A percentile compares a stretch with the other conserved stretches of the same genome.
phyloP scores from a whole-genome alignment of 2,113 vertebrate genomes.

The Sminthopsis crassicaudata region DNA sequence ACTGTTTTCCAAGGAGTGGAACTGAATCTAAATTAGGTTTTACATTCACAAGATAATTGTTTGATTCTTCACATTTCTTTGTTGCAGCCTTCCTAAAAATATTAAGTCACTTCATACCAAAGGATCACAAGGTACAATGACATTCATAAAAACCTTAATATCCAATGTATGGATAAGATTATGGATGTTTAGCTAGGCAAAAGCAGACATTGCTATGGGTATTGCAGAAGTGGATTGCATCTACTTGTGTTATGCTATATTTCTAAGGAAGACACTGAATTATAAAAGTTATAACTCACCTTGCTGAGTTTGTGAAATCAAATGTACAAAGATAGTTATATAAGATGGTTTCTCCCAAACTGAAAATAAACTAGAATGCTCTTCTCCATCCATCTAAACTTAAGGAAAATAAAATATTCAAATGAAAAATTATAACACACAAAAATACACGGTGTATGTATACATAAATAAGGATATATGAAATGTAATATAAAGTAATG shows the following conservation, averaged over 20 bases:
- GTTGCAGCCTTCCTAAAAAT: neutral
- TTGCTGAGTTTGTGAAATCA: slow-evolving; percentile 63
- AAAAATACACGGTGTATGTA: too few relatives aligned
- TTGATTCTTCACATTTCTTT: neutral
- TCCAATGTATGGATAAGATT: slow-evolving; percentile 69
- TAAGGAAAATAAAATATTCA: slow-evolving; percentile 8
- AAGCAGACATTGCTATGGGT: neutral
- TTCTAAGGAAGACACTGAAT: slow-evolving; percentile 64
- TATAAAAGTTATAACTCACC: slow-evolving; percentile 66
- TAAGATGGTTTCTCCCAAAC: slow-evolving; percentile 42
- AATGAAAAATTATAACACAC: neutral
- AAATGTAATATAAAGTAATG: neutral
- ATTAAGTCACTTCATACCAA: neutral
- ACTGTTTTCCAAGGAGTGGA: neutral
- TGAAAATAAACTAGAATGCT: neutral
- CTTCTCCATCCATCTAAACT: neutral
- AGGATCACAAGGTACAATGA: slow-evolving; percentile 60
- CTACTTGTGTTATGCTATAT: slow-evolving; percentile 12
- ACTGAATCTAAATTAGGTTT: neutral
- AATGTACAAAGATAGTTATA: slow-evolving; percentile 16
- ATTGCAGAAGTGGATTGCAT: slow-evolving; percentile 54
- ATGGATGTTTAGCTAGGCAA: slow-evolving; percentile 26
- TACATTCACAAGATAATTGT: accelerated
- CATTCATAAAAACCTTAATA: slow-evolving; percentile 48
- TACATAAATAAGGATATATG: too few relatives aligned